These are phyloP conservation scores for Solenopsis invicta DNA, from an alignment of 1,140 invertebrate species.

Conservation along the genomic window DNA sequence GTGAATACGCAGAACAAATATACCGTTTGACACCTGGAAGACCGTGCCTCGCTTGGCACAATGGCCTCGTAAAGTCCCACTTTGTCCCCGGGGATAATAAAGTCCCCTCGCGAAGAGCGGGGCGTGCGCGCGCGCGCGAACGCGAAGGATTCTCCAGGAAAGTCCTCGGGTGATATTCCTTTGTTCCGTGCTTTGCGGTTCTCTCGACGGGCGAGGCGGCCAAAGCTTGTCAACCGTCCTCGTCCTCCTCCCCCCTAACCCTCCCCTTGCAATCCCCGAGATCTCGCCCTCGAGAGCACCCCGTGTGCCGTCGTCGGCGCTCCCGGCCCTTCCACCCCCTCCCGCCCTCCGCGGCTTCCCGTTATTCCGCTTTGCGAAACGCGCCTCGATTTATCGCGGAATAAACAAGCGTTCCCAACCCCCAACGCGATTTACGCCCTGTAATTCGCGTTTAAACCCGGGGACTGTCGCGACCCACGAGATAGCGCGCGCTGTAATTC, in stretches of 20 bases:
- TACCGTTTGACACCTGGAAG: constrained; percentile 76
- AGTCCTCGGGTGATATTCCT: constrained; percentile 66
- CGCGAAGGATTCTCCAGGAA: constrained; percentile 55
- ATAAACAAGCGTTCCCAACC: constrained; percentile 68
- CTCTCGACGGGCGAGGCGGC: constrained; percentile 45
- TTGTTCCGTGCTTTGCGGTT: constrained; percentile 67
- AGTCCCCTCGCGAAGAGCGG: constrained; percentile 68
- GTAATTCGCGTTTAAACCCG: constrained; percentile 59
- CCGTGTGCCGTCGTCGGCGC: no score
- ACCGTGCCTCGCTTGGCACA: constrained; percentile 36
- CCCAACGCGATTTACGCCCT: constrained; percentile 48
- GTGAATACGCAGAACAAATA: constrained; percentile 66
- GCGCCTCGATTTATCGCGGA: constrained; percentile 72
- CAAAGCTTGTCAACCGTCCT: constrained; percentile 50
- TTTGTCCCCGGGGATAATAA: constrained; percentile 75
- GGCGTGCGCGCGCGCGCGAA: no score
- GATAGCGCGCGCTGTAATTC: constrained; percentile 42
- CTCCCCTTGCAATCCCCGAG: not conserved
- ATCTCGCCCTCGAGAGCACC: no score
- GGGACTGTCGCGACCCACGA: constrained; percentile 43
- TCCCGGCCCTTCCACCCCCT: not conserved
- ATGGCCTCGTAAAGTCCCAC: constrained; percentile 68
- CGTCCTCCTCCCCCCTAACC: no score
- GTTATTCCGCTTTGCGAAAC: constrained; percentile 61
- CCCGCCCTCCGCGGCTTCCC: constrained; percentile 38